phyloP scores from a whole-genome alignment of 2,113 vertebrate genomes.

The Synchiropus splendidus region DNA sequence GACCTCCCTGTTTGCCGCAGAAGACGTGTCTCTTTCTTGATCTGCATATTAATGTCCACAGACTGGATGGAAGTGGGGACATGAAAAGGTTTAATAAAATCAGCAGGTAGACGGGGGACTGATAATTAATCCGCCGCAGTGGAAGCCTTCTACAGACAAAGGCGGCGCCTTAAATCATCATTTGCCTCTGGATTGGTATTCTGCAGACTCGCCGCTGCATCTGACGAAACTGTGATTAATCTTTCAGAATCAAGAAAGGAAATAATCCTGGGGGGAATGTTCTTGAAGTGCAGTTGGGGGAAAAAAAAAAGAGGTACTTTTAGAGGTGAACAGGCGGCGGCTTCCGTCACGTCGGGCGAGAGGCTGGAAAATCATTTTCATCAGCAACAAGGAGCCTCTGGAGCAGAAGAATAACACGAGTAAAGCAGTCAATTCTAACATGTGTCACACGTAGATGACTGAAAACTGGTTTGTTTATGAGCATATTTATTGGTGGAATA shows the following conservation, averaged over 20 bases:
- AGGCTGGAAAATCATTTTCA: too few species aligned
- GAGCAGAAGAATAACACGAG: too few species aligned
- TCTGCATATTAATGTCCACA: conserved; percentile 63
- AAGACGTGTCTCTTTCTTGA: conserved; percentile 54
- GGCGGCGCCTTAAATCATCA: conserved; percentile 43
- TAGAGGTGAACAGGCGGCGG: too few species aligned
- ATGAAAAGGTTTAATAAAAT: conserved; percentile 61
- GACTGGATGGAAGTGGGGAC: conserved; percentile 57
- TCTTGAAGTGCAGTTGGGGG: too few species aligned
- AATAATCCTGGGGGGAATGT: too few species aligned
- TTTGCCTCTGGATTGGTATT: conserved; percentile 60
- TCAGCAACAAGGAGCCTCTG: too few species aligned
- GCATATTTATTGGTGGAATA: too few species aligned
- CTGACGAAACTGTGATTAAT: conserved; percentile 52
- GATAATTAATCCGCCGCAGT: conserved; percentile 57
- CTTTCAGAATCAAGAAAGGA: conserved; percentile 10
- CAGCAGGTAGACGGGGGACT: conserved; percentile 56
- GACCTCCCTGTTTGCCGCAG: conserved; percentile 59
- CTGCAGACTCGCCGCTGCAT: conserved; percentile 26
- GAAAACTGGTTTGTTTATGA: too few species aligned
- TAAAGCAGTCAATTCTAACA: too few species aligned
- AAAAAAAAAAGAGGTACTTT: too few species aligned
- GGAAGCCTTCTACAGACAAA: conserved; percentile 45
- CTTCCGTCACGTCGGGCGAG: too few species aligned
- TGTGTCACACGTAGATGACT: too few species aligned